Base-by-base conservation (phyloP, 2,797 vertebrate species). In the Enteromius afrohamiltoni region DNA sequence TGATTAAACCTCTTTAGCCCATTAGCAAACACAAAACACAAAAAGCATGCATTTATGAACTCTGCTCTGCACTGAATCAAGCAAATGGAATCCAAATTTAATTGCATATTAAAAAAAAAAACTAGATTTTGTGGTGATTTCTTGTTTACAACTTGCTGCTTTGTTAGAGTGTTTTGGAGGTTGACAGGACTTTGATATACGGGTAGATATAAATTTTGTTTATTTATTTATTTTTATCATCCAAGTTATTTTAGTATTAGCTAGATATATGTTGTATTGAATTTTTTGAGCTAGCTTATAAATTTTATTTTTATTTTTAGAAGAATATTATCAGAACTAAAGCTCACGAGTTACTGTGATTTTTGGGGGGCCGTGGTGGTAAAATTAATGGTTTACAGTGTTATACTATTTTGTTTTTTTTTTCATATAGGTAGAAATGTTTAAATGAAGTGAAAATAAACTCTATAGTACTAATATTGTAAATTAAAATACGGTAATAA, bases 1-100 rank as follows among this genome's bases (percentile, higher is more conserved):
- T 80, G 85, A 87, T 88, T 88, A 86, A 87, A 78, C 58, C 58
- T 82, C 64, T 70, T 79, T 73, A 69, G 65, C 29, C 70, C 42
- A 73, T 67, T 86, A 74, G 80, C 76, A 77, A 75, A 71, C 42
- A 55, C 58, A 62, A 51, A 80, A 67, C 49, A 40, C 51, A 62
- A 51, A 80, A 79, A 31, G 74, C 78, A 79, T 67, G 77, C 49
- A 83, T 81, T 80, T 55, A 58, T 80, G 26, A 60, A 83, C 64
- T 71, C 62, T 79, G 58, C 23, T 74, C 40, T 60, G 42, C n/a
- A 67, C 74, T 29, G 4, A 76, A 47, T 70, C 21, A 9, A 68
- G 51, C 10, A 23, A 83, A 71, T 65, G 26, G 34, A 40, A 55
- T 79, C 29, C 55, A 45, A 53, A 40, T 69, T 31, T 71, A 69